Conservation (phyloP, 1,140 invertebrate genomes). For the Amyelois transitella region DNA sequence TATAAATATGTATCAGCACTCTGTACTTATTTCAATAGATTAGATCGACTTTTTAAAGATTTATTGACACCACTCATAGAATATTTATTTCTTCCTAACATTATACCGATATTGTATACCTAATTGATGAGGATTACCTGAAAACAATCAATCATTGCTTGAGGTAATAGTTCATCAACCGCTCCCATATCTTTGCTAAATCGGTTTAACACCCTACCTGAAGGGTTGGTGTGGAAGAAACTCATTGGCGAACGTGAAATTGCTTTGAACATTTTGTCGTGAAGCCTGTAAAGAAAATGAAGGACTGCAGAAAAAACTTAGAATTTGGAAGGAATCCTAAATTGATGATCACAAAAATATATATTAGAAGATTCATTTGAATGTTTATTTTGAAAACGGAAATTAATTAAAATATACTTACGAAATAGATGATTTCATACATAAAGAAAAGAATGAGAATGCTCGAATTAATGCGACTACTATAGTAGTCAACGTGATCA, state of each 20-base stretch:
- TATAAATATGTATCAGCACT: too few relatives aligned
- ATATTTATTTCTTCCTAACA: too few relatives aligned
- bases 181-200: slow-evolving; percentile 77
- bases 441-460: slow-evolving; percentile 82
- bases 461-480: slow-evolving; percentile 78
- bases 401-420: slow-evolving; percentile 69
- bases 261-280: slow-evolving; percentile 80
- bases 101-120: too few relatives aligned
- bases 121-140: slow-evolving; percentile 73
- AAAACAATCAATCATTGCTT: slow-evolving; percentile 79
- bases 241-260: slow-evolving; percentile 80
- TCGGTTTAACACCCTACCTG: slow-evolving; percentile 75
- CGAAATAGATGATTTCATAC: slow-evolving; percentile 82
- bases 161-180: slow-evolving; percentile 90
- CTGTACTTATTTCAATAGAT: too few relatives aligned
- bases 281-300: slow-evolving; percentile 61
- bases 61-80: too few relatives aligned
- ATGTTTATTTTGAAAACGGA: neutral
- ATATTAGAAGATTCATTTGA: neutral
- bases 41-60: too few relatives aligned
- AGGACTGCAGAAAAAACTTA: neutral
- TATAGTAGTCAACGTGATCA: slow-evolving; percentile 68
- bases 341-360: neutral
- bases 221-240: slow-evolving; percentile 88
- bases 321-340: neutral